These are phyloP conservation scores for Mimumesa dahlbomi DNA, from an alignment of 2,888 invertebrate species.

Conservation along the genomic window DNA sequence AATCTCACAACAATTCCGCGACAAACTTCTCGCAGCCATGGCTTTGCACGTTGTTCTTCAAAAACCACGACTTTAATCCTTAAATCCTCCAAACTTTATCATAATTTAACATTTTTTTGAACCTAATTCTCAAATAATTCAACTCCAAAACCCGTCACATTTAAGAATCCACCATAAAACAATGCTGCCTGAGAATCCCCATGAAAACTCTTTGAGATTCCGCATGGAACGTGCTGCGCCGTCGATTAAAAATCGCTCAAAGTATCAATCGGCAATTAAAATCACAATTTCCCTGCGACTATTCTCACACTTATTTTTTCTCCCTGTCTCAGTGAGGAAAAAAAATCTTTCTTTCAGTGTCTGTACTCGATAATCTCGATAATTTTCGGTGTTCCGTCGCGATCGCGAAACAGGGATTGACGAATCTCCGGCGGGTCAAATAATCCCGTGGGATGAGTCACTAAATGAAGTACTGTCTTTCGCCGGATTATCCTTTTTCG, in stretches of 20 bases:
- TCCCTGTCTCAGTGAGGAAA: not conserved
- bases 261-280: not conserved
- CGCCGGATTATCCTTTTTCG: conserved; percentile 24
- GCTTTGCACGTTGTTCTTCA: no score
- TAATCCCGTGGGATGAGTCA: conserved; percentile 26
- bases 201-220: not conserved
- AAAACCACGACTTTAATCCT: no score
- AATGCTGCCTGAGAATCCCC: not conserved
- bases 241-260: not conserved
- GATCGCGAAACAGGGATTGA: conserved; percentile 6
- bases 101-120: not conserved
- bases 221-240: conserved; percentile 4
- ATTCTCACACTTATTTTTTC: not conserved
- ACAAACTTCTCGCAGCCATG: no score
- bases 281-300: not conserved
- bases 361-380: not conserved
- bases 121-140: not conserved
- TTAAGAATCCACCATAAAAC: not conserved
- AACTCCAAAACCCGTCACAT: not conserved
- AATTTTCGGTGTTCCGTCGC: conserved; percentile 5
- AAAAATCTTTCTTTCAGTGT: no score
- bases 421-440: conserved; percentile 29
- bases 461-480: conserved; percentile 45
- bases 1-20: not conserved
- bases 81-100: not conserved